Base-by-base conservation (phyloP, 2,113 vertebrate species). In the Vicugna pacos region DNA sequence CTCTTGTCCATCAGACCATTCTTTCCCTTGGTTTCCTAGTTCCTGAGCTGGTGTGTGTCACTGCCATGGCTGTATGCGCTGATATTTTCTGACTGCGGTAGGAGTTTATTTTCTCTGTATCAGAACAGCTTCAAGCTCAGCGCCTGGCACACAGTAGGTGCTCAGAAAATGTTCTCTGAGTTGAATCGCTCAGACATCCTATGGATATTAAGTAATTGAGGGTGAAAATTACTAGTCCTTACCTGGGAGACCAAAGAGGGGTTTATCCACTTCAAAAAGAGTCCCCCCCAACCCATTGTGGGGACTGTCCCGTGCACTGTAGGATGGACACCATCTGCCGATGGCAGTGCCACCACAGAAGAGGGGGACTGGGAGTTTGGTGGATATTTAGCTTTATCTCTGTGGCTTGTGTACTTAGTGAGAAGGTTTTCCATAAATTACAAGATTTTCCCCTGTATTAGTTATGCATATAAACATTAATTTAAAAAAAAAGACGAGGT, bases 131-230 rank as follows among this genome's bases (percentile, higher is more conserved):
- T 79, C 48, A 35, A 30, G 76, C 30, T 89, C 72, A 50, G 81
- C 8, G 5, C 22, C 70, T 1, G 0, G 96, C 20, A 30, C 6
- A 14, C 1, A 91, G 65, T 32, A 86, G 22, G 54, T 46, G n/a
- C 52, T 84, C 87, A 58, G 54, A 50, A 86, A 89, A 64, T 26
- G 26, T 46, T 35, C 93, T 38, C 60, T 2, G n/a, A 81, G 50
- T 28, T 5, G 26, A 52, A 2, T n/a, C 1, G 1, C 19, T 64
- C 15, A 73, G 50, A 89, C n/a, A 60, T 13, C 30, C 22, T 30
- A n/a, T 0, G 0, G 30, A 5, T 22, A 48, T 22, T 50, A 90
- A 52, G 1, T 15, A 15, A 20, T 35, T n/a, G 32, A 54, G 3
- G 11, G 6, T 32, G 13, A 32, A 70, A 80, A 90, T 35, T 19